These are phyloP conservation scores for Stenchaetothrips biformis DNA, from an alignment of 2,888 invertebrate genomes.

Conservation along the genomic window DNA sequence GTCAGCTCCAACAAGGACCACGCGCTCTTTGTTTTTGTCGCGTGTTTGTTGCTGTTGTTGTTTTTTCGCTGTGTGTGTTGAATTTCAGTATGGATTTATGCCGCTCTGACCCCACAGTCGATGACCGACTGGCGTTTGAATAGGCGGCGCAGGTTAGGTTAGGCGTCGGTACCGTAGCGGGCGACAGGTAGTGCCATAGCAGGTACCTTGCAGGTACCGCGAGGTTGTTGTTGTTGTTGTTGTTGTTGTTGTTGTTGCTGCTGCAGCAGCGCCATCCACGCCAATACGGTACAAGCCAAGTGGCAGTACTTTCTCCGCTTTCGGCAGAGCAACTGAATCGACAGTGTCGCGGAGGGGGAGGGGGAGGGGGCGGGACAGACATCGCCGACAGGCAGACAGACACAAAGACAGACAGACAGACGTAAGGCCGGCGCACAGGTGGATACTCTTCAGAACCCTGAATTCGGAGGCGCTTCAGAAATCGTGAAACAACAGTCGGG, in stretches of 20 bases:
- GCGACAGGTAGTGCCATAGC: not conserved
- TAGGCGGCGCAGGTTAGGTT: not conserved
- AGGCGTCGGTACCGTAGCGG: not conserved
- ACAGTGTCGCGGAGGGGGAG: not conserved
- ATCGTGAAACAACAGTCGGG: too few species aligned
- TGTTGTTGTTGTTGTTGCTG: too few species aligned
- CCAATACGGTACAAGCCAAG: not conserved
- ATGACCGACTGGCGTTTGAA: not conserved
- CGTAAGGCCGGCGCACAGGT: too few species aligned
- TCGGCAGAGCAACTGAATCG: not conserved
- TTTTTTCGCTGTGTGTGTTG: not conserved
- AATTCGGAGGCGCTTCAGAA: too few species aligned
- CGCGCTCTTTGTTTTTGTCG: too few species aligned
- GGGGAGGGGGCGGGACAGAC: not conserved
- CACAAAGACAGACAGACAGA: too few species aligned
- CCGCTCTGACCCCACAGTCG: not conserved
- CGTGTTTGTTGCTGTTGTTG: too few species aligned
- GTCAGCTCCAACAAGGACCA: too few species aligned
- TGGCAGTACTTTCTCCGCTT: not conserved
- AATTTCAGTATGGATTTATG: not conserved
- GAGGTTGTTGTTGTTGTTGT: not conserved
- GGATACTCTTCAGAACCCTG: too few species aligned
- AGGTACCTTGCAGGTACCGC: not conserved
- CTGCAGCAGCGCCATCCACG: not conserved
- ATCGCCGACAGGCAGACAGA: not conserved